Conservation (phyloP, 2,797 vertebrate genomes). For the Prionace glauca region DNA sequence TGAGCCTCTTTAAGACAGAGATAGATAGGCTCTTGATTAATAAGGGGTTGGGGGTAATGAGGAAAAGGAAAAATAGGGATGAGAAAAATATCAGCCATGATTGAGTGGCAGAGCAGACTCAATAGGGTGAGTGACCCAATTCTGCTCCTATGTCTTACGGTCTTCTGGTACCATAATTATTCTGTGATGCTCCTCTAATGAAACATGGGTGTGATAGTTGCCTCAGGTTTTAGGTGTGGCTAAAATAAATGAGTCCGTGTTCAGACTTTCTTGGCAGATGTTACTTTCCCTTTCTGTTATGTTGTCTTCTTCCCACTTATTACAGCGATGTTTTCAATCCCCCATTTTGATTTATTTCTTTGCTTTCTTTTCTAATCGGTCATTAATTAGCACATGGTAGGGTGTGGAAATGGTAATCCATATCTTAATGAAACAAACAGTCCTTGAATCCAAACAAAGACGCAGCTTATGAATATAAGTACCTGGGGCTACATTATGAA, state of each 20-base stretch:
- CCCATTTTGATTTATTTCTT: neutral
- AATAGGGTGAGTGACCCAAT: too few relatives aligned
- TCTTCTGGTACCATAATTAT: too few relatives aligned
- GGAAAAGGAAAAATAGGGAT: too few relatives aligned
- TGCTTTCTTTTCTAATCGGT: slow-evolving; percentile 16
- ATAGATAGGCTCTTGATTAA: too few relatives aligned
- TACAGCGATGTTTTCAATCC: neutral
- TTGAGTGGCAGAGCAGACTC: too few relatives aligned
- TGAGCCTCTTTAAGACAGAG: too few relatives aligned
- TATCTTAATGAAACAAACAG: slow-evolving; percentile 8
- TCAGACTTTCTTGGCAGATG: neutral
- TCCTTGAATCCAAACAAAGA: neutral
- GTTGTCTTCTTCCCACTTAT: neutral
- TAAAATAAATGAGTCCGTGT: neutral
- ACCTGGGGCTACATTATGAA: neutral
- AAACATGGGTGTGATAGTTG: neutral
- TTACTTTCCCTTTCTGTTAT: neutral
- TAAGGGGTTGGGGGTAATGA: too few relatives aligned
- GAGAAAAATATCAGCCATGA: too few relatives aligned
- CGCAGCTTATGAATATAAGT: neutral
- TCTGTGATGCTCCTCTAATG: neutral
- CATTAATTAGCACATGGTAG: neutral
- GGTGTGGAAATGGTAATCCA: neutral
- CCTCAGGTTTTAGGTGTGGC: neutral
- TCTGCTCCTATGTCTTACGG: too few relatives aligned